Evolutionary conservation across 2,797 vertebrate genomes (phyloP).

Genomic region (Enteromius paludinosus): DNA sequence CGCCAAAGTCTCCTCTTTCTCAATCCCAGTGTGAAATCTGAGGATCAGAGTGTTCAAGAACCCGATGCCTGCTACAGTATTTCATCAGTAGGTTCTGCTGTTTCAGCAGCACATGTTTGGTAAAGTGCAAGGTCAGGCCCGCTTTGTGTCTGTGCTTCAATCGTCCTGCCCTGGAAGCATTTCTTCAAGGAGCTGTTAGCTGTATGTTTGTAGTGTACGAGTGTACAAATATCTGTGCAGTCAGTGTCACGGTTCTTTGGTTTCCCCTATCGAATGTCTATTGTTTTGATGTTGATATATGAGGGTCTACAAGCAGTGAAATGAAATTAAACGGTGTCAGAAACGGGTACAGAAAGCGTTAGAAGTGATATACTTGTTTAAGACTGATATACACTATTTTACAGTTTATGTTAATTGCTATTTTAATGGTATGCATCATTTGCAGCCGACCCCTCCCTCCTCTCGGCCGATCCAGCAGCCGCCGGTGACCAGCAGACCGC

Average conservation of each 20-base stretch:
- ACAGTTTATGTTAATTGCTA: neutral
- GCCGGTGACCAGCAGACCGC: constrained; percentile 63
- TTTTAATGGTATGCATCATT: constrained; percentile 15
- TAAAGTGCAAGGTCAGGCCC: constrained; percentile 18
- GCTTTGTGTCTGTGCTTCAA: neutral
- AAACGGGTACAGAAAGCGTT: neutral
- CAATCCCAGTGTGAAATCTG: constrained; percentile 36
- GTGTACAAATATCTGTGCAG: neutral
- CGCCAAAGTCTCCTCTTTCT: constrained; percentile 19
- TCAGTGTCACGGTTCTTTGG: neutral
- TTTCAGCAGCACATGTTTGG: constrained; percentile 39
- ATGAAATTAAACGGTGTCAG: neutral
- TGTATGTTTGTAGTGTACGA: neutral
- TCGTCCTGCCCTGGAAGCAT: neutral
- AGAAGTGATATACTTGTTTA: neutral
- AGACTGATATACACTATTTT: neutral
- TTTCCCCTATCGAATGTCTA: neutral
- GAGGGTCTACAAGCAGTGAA: neutral
- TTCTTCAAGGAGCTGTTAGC: constrained; percentile 9
- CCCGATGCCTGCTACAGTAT: constrained; percentile 24
- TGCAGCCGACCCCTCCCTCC: constrained; percentile 71
- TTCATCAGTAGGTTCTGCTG: constrained; percentile 39
- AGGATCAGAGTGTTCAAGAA: constrained; percentile 25
- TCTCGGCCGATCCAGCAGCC: constrained; percentile 75
- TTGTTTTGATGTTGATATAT: neutral